Percentiles rank a stretch among this genome's conserved stretches.
Evolutionary conservation across 2,797 vertebrate species (phyloP).

Genomic region (Phaenicophaeus curvirostris): DNA sequence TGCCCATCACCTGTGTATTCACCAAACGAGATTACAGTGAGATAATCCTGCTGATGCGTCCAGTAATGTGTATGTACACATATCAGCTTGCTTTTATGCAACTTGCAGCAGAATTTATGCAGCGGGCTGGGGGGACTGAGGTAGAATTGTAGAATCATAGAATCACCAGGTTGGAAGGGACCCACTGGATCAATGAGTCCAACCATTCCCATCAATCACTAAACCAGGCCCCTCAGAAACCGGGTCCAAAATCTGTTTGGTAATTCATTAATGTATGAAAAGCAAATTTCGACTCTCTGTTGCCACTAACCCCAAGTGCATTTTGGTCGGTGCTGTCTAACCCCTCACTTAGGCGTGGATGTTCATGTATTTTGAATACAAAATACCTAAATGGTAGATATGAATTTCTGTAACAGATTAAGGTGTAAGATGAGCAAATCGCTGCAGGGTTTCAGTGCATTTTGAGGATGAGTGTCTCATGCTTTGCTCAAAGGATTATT

Average conservation of each 20-base stretch:
- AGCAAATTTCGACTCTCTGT: not conserved
- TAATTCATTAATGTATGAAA: not conserved
- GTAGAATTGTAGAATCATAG: no score
- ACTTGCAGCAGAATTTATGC: not conserved
- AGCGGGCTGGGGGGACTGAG: not conserved
- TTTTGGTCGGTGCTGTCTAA: not conserved
- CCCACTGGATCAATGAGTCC: no score
- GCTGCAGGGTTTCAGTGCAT: not conserved
- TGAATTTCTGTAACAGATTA: not conserved
- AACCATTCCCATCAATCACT: no score
- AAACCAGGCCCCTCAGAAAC: no score
- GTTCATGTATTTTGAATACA: not conserved
- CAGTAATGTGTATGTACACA: rapidly evolving
- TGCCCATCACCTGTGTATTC: rapidly evolving
- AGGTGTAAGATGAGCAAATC: not conserved
- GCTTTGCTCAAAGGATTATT: not conserved
- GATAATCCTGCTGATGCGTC: not conserved
- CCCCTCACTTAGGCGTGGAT: not conserved
- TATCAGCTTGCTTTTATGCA: not conserved
- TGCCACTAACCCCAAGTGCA: not conserved
- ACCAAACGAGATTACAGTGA: not conserved
- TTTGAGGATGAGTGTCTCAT: not conserved
- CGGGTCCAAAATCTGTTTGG: not conserved
- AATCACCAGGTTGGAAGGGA: no score
- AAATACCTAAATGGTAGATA: not conserved